A percentile compares a stretch with the other conserved stretches of the same genome.
Evolutionary conservation across 2,113 vertebrate species (phyloP).

Genomic region (Malurus melanocephalus): DNA sequence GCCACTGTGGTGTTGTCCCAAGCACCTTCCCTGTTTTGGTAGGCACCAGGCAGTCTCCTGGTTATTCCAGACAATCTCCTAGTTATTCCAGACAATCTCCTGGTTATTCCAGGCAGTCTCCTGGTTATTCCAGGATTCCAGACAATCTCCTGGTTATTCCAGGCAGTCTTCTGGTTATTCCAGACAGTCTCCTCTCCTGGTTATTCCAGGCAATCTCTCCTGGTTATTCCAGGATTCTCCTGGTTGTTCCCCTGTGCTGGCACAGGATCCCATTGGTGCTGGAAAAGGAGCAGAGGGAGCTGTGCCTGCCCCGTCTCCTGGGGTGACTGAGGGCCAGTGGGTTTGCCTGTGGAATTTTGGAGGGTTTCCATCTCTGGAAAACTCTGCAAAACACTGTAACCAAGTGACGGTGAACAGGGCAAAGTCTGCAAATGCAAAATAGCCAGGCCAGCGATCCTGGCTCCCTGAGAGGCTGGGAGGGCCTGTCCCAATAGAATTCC

Average conservation of each 20-base stretch:
- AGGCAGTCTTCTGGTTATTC: too few relatives aligned
- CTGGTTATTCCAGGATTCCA: not conserved
- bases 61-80: not conserved
- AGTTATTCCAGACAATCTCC: too few relatives aligned
- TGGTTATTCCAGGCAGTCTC: not conserved
- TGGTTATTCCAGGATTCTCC: not conserved
- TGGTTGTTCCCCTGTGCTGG: not conserved
- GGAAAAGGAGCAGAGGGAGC: not conserved
- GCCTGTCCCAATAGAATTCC: not conserved
- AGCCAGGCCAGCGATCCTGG: not conserved
- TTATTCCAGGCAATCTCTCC: not conserved
- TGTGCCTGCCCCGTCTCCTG: rapidly evolving
- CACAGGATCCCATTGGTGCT: not conserved
- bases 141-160: too few relatives aligned
- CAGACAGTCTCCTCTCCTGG: too few relatives aligned
- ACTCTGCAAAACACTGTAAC: not conserved
- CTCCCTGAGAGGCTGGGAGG: not conserved
- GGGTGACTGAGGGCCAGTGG: not conserved
- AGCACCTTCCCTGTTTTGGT: rapidly evolving
- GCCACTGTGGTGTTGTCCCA: not conserved
- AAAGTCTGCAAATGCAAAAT: rapidly evolving
- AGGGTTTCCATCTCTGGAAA: not conserved
- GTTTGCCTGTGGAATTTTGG: not conserved
- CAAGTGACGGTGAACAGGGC: not conserved
- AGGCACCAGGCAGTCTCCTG: not conserved